These are phyloP conservation scores for Microtus richardsoni DNA, from an alignment of 2,113 vertebrate genomes.

Conservation along the genomic window DNA sequence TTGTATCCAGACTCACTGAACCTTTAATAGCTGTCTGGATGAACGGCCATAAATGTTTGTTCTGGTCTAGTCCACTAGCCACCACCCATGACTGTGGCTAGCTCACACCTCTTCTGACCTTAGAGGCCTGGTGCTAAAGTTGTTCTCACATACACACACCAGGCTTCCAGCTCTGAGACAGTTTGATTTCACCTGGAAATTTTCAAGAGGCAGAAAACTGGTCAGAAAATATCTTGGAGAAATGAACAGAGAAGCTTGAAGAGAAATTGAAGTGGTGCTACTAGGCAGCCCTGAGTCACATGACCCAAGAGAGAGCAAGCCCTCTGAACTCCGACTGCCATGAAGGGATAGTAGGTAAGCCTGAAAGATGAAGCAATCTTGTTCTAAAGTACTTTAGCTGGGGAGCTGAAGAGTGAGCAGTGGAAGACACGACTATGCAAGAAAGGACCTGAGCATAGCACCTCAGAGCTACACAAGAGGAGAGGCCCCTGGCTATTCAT, in stretches of 20 bases:
- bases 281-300: accelerated
- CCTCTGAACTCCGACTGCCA: neutral
- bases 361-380: neutral
- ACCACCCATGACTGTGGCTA: too few relatives aligned
- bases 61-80: too few relatives aligned
- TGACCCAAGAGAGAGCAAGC: neutral
- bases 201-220: neutral
- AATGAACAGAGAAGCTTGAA: neutral
- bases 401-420: neutral
- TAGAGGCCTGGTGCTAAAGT: neutral
- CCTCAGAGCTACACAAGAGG: neutral
- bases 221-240: neutral
- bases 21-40: neutral
- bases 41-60: neutral
- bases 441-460: neutral
- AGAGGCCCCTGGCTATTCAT: neutral
- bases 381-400: neutral
- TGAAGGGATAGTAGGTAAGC: neutral
- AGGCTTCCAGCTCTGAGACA: neutral
- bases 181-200: neutral
- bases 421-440: too few relatives aligned
- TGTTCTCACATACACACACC: neutral
- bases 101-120: neutral
- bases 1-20: neutral
- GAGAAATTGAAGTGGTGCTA: neutral